Base-by-base conservation (phyloP, 2,113 vertebrate genomes). In the Amphiprion ocellaris region DNA sequence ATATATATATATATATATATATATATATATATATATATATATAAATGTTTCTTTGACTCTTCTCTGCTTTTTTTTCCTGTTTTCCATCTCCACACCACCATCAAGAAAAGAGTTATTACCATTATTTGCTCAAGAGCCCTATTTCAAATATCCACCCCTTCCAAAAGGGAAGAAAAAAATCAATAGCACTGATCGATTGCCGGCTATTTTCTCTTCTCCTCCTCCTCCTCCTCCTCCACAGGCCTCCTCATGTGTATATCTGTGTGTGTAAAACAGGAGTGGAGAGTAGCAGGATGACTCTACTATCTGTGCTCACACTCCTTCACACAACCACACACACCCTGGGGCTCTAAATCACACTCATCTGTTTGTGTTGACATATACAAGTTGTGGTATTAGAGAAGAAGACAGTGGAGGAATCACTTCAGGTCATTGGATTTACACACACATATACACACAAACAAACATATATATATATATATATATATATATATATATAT, bases 161-260 rank as follows among this genome's bases (percentile, higher is more conserved):
- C 79, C 78, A 79, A 93, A 92, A 72, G 75, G 68, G 72, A 89
- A 82, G 74, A 85, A 77, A 89, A 87, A 95, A 95, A 94, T 95
- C 94, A 85, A 95, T 95, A 84, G 26, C 39, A 9, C 69, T 87
- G 86, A 95, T 93, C 91, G 84, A 94, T 95, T 79, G 80, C 64
- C 14, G 47, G 82, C 80, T 93, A 86, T 93, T 93, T 91, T 87
- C 89, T 92, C 77, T 63, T 83, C 62, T 77, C 81, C 26, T 64
- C 60, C 33, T 69, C 52, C 65, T 68, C 70, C 46, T 70, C 67
- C 78, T 78, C 74, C 83, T 77, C 79, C 74, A 77, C 69, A 77
- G 71, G 56, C 79, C 62, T 81, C 69, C 58, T 83, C 37, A 17
- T 82, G 69, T 80, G 79, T 87, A 16, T 74, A 26, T 81, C 24